Evolutionary conservation across 2,113 vertebrate genomes (phyloP).

Genomic region (Jaculus jaculus): DNA sequence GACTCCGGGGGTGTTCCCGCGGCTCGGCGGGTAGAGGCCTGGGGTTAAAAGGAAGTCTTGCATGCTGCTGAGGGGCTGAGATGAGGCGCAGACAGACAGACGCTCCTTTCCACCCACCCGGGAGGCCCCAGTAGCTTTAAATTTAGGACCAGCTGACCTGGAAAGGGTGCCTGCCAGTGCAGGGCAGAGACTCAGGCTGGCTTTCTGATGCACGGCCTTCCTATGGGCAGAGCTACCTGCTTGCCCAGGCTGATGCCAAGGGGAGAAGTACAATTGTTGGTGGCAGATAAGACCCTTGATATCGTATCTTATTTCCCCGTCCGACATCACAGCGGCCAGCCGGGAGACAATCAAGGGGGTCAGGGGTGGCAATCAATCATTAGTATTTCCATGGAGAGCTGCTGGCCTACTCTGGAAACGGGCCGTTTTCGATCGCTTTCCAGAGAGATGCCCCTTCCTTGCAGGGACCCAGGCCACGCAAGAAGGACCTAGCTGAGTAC

Average conservation of each 20-base stretch:
- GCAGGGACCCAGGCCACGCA: conserved; percentile 22
- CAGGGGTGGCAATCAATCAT: conserved; percentile 68
- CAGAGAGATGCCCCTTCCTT: conserved; percentile 49
- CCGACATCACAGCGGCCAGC: conserved; percentile 47
- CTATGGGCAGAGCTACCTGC: neutral
- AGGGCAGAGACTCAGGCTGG: neutral
- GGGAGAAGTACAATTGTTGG: conserved; percentile 74
- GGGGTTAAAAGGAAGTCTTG: neutral
- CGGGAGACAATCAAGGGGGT: conserved; percentile 48
- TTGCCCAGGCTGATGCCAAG: neutral
- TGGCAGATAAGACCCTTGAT: conserved; percentile 80
- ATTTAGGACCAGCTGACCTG: conserved; percentile 25
- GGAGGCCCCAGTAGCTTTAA: neutral
- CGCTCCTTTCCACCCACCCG: neutral
- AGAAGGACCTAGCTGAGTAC: conserved; percentile 51
- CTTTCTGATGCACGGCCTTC: neutral
- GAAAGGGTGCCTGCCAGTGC: neutral
- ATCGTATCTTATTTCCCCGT: conserved; percentile 79
- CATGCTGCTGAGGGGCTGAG: neutral
- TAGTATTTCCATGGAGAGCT: conserved; percentile 68
- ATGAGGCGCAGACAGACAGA: neutral
- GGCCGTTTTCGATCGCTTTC: conserved; percentile 55
- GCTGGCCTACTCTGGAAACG: conserved; percentile 73
- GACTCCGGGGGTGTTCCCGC: neutral
- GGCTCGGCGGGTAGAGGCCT: neutral